Evolutionary conservation across 2,888 invertebrate genomes (phyloP), one percentile per base, ranked within the genome.

Genomic region (Diaphora mendica): DNA sequence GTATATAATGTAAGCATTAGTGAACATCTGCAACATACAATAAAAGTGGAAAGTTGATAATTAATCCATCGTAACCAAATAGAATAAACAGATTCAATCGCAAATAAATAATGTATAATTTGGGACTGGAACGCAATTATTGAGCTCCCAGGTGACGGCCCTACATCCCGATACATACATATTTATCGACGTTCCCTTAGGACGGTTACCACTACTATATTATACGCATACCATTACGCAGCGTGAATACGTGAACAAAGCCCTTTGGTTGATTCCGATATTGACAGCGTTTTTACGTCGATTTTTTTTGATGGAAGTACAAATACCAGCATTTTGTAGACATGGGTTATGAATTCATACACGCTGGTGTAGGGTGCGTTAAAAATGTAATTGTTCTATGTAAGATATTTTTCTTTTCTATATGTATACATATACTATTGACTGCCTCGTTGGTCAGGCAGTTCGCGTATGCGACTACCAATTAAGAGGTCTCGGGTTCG

Each of bases 101-200:
- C 80, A 86, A 81, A 87, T 86, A 89, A 86, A 88, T 86, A 70
- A 87, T 86, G 86, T 86, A 89, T 88, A 90, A 89, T 88, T 87
- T 84, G 81, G 85, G 85, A 75, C 81, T 77, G 84, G 82, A 82
- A 88, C 86, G 87, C 90, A 91, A 91, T 92, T 90, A 91, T 88
- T 76, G 75, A 68, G 82, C 86, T 68, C 90, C 88, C 91, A 91
- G 91, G 91, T 92, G 92, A 86, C 88, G 88, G 75, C 76, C 79
- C 55, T 48, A 64, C 69, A 68, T 65, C 48, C 66, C 72, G 30
- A 70, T 55, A 72, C 72, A 72, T 75, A 75, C 75, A 75, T 75
- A 75, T 75, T 92, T 93, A 93, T 92, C 86, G 87, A 71, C 20
- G 68, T 65, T 74, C 84, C 86, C 85, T 69, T 70, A 83, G 87